Conservation (phyloP, 2,113 vertebrate genomes). For the Rhombomys opimus region DNA sequence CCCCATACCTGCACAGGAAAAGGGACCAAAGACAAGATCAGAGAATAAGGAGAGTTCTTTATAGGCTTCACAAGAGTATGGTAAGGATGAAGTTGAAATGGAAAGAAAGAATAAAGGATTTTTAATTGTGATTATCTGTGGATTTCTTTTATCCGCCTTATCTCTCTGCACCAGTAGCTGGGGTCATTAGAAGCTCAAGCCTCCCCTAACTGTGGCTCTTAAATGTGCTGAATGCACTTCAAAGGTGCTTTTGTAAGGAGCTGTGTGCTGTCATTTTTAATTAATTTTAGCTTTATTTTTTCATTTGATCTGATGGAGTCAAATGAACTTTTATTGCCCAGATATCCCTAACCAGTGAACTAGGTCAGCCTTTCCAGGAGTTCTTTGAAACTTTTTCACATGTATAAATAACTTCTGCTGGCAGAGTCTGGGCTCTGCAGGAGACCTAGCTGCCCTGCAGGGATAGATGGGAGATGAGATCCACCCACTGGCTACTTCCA, state of each 20-base stretch:
- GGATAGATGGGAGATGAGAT: background rate
- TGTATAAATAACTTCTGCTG: constrained; percentile 45
- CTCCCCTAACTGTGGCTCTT: constrained; percentile 25
- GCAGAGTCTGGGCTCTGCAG: background rate
- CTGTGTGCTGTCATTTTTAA: constrained; percentile 63
- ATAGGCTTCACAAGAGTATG: background rate
- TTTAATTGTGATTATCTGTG: constrained; percentile 75
- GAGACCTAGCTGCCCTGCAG: background rate
- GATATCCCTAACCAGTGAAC: constrained; percentile 48
- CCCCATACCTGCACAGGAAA: background rate
- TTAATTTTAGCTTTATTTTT: constrained; percentile 79
- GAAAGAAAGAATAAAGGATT: constrained; percentile 69
- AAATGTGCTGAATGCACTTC: constrained; percentile 47
- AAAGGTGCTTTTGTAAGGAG: constrained; percentile 72
- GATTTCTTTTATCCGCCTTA: constrained; percentile 75
- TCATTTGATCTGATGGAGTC: constrained; percentile 70
- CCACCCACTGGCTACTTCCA: background rate
- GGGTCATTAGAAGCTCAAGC: constrained; percentile 60
- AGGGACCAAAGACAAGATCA: background rate
- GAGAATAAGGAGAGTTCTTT: background rate
- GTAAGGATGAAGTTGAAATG: constrained; percentile 49
- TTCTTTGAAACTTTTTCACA: constrained; percentile 64
- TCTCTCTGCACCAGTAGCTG: constrained; percentile 67
- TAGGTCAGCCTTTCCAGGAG: constrained; percentile 68
- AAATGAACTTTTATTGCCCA: constrained; percentile 70